Evolutionary conservation across 2,113 vertebrate species (phyloP), one percentile per base, ranked within the genome.

Genomic region (Aptenodytes forsteri): DNA sequence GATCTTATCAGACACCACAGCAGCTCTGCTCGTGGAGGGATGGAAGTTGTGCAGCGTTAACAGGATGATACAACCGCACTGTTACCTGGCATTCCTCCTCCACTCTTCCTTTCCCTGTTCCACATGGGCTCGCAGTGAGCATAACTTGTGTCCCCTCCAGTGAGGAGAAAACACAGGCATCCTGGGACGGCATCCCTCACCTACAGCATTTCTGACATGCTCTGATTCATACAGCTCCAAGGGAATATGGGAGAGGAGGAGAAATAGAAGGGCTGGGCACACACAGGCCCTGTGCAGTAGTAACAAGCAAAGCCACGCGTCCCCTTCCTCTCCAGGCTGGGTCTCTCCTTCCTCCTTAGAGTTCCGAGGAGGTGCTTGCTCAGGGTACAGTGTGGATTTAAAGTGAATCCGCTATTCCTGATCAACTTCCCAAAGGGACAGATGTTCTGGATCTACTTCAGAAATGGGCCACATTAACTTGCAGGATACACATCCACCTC

Each of bases 1-100:
- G 97, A 98, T 98, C 94, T 97, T 97, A 97, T 97, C 97, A 97
- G 94, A 84, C 88, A 79, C 59, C 0, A 1, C 94, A 95, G 94
- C 89, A 81, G 88, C 91, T 96, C 87, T 97, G 93, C 62, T 95
- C 27, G 30, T 34, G 91, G 85, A 97, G 22, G 89, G 95, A 72
- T 90, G 83, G 94, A 94, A 95, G 83, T 83, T 94, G 73, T 61
- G 79, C 80, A 85, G 76, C 1, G 0, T 71, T 91, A 96, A 78
- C 5, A 1, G 94, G 93, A 94, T 34, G 1, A 94, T n/a, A 71
- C 62, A 58, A 42, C 84, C 18, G 38, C 3, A 6, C 87, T 76
- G 80, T 49, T 82, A 82, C 94, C 71, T 86, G 71, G 64, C 56
- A n/a, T 69, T 82, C 84, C 85, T 91, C 65, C 82, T 50, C 36